Evolutionary conservation across 2,888 invertebrate genomes (phyloP), one percentile per base, ranked within the genome.

Genomic region (Polydrusus cervinus): DNA sequence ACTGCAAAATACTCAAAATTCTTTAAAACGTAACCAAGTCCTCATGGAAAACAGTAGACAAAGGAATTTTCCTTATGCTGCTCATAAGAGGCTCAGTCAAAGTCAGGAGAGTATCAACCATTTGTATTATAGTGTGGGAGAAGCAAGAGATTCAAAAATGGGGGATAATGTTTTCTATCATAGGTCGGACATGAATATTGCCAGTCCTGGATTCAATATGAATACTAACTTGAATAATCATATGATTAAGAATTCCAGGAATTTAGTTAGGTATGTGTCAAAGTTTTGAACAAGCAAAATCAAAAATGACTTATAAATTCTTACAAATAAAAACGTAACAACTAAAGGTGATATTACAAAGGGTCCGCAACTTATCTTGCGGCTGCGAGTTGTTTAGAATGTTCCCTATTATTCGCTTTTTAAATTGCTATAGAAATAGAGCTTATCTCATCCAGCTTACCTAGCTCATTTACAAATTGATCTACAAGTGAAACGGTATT

Each of bases 201-300:
- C 79, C 40, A 70, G 76, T 51, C 62, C 78, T 25, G 69, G 67
- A 55, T 69, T 66, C 68, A 70, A 77, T 72, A 47, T 76, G 30
- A 76, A 78, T 18, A 47, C 11, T 3, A 74, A 68, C 38, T 69
- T 64, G 49, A 81, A 78, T 66, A 77, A 78, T 40, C 78, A 78
- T 20, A 74, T 81, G 67, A 78, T 81, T 67, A 84, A 80, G 74
- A 82, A 81, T 68, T 82, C 81, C 6, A 81, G 81, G 30, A 84
- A 84, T 71, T 75, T 83, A 69, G 72, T 79, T 53, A 79, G 82
- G 72, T 72, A 72, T 7, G 51, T 18, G 13, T 30, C n/a, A n/a
- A 57, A 13, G 2, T 8, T 40, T 40, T 40, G 1, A n/a, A n/a
- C n/a, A n/a, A n/a, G n/a, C n/a, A n/a, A n/a, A n/a, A n/a, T n/a